Base-by-base conservation (phyloP, 2,113 vertebrate genomes). In the Pollachius pollachius region DNA sequence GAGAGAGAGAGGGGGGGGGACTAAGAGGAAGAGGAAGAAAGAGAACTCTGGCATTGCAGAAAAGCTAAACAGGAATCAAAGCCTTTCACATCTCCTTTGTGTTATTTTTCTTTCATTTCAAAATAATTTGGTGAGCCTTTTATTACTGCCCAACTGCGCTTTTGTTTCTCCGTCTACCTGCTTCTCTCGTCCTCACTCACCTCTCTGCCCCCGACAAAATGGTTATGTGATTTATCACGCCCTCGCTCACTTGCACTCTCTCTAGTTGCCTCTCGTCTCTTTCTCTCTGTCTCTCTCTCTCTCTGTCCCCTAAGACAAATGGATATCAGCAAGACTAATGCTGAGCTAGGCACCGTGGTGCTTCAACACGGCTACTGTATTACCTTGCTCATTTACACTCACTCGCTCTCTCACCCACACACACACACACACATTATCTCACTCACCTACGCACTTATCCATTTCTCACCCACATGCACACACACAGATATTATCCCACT, bases 271-370 rank as follows among this genome's bases (percentile, higher is more conserved):
- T 13, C 41, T 48, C 41, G 61, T 76, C 48, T 2, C 65, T 64
- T 62, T 7, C 30, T 52, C 70, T 62, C 69, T 67, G 63, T 1
- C 4, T 69, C 62, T 48, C 41, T 48, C 41, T 48, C 41, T 48
- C 41, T 9, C 6, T 73, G 73, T 79, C 77, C 21, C 73, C 64
- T 77, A 79, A 81, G 85, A 85, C 85, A 88, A 88, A 88, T 89
- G 83, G 73, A 86, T 84, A 90, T 88, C 82, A 82, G 83, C 73
- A 15, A 15, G 70, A 84, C 83, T 81, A 83, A 90, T 84, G 82
- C 81, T 71, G 78, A 88, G 76, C 83, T 86, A 81, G 84, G 80
- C 83, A 84, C 75, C 72, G 76, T 41, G 72, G 79, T 37, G 75
- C 76, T 81, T 64, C 62, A 69, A 86, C 80, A 86, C 83, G 85